Base-by-base conservation (phyloP, 2,113 vertebrate genomes). In the Calyptomena viridis region DNA sequence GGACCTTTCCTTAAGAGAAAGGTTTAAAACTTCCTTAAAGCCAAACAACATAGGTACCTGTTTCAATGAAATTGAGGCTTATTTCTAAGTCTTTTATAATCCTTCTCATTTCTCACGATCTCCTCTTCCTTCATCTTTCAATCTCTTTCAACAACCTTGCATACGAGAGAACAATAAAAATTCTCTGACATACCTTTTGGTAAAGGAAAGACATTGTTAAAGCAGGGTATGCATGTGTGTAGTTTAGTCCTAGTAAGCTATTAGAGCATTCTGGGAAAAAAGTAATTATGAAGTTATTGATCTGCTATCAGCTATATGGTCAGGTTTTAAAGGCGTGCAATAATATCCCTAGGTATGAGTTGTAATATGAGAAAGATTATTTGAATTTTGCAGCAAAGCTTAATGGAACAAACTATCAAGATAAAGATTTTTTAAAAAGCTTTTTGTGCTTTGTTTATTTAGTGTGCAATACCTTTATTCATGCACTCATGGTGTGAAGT, bases 71-170 rank as follows among this genome's bases (percentile, higher is more conserved):
- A 87, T 83, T 62, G 95, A 90, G 92, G 89, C 95, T 97, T 97
- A 96, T 96, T 97, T 96, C 74, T 94, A 97, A 96, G 74, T 88
- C 83, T 77, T 96, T 94, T 95, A 80, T 97, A 97, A 96, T 96
- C 95, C 87, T 87, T 76, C 77, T 97, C 80, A 96, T 97, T 97
- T 97, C 93, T 97, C 87, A 91, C 85, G 77, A 84, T 96, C 93
- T 96, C 74, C 27, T 96, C 40, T 90, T 90, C 88, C 84, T 97
- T 95, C 86, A 94, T 93, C 90, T 92, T 96, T 95, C 90, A 89
- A 46, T 94, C 83, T 95, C 68, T 94, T 85, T 96, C 95, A 95
- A 94, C 84, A 94, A 59, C 71, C 80, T 94, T 95, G 74, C 74
- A 90, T 75, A 95, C 89, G 62, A 90, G 83, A 87, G 88, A 82